Evolutionary conservation across 2,888 invertebrate species (phyloP).

Genomic region (Orthonevra nobilis): DNA sequence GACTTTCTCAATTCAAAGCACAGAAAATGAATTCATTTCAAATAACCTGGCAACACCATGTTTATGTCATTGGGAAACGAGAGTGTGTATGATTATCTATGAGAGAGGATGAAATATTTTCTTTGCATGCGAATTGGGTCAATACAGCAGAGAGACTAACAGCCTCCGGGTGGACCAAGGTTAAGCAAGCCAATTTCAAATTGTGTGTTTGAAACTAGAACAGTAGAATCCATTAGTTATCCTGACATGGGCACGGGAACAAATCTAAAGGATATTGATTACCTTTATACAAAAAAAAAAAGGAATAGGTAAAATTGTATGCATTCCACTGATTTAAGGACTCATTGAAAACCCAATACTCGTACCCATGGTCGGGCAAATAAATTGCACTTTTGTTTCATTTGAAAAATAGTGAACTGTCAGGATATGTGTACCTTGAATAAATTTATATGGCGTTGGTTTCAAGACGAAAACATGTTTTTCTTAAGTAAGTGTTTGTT

Average conservation of each 20-base stretch:
- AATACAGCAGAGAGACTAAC: background rate
- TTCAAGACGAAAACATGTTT: too few relatives aligned
- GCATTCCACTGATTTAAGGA: background rate
- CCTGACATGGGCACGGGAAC: background rate
- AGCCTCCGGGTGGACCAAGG: constrained; percentile 6
- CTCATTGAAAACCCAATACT: background rate
- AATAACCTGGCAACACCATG: too few relatives aligned
- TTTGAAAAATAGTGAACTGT: background rate
- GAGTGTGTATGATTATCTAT: too few relatives aligned
- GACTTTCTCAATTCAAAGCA: too few relatives aligned
- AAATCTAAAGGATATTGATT: constrained; percentile 26
- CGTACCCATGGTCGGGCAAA: background rate
- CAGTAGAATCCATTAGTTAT: constrained; percentile 11
- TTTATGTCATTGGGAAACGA: too few relatives aligned
- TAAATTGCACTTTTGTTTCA: too few relatives aligned
- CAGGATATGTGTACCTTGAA: background rate
- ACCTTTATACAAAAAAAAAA: background rate
- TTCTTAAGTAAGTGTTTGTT: too few relatives aligned
- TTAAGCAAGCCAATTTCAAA: background rate
- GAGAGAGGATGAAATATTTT: too few relatives aligned
- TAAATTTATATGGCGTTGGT: too few relatives aligned
- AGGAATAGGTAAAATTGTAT: background rate
- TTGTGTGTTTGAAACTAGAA: constrained; percentile 2
- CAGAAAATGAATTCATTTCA: too few relatives aligned
- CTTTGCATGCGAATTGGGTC: background rate